Evolutionary conservation across 2,797 vertebrate genomes (phyloP), one percentile per base, ranked within the genome.

Genomic region (Emydoidea blandingii): DNA sequence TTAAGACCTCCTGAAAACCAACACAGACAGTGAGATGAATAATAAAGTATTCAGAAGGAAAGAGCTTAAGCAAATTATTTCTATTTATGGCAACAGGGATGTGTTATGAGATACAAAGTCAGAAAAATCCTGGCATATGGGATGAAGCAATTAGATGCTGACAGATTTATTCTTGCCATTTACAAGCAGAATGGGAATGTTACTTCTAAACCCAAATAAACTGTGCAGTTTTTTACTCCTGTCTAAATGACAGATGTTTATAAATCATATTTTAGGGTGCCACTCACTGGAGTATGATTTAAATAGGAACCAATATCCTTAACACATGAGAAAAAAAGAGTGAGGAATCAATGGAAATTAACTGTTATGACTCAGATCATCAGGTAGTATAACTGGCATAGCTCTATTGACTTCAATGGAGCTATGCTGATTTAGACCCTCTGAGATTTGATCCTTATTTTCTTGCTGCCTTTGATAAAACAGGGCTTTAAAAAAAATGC

Each of bases 1-100:
- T 97, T 98, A 97, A 97, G 95, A 95, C 90, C 83, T 97, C 85
- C 88, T 85, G 91, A 94, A 97, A 97, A 93, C 80, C 82, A 97
- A 79, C 80, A 89, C 21, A 95, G 93, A 95, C 68, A 96, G 89
- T 94, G 89, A 96, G 37, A 41, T 95, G 95, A 95, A 97, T 95
- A 96, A 95, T 94, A 85, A 97, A 95, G 49, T 84, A 94, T 93
- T 96, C 91, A 87, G 59, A 94, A 94, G 78, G 59, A 96, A 94
- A 86, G 31, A 0, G 1, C 74, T 95, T 96, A 95, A 94, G 91
- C 89, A 97, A 97, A 95, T 97, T 86, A 94, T 95, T 96, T 96
- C 94, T 97, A 85, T 96, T 96, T 97, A 92, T 83, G 85, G 95
- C 93, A 97, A 91, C 8, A 49, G 79, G 53, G 37, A 91, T 14